Evolutionary conservation across 2,888 invertebrate genomes (phyloP).

Genomic region (Cepaea hortensis): DNA sequence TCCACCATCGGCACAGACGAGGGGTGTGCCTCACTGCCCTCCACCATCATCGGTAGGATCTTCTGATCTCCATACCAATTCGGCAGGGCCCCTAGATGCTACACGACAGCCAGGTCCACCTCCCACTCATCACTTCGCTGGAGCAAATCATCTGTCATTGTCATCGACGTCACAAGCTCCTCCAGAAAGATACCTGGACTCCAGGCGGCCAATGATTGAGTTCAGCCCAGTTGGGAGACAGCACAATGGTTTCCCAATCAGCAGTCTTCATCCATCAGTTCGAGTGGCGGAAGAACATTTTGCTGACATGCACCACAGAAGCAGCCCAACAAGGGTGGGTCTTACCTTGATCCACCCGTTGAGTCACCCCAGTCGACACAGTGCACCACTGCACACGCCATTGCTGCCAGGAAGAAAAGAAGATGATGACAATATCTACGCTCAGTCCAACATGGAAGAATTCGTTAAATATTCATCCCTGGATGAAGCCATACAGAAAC

Average conservation of each 20-base stretch:
- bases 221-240: slow-evolving; percentile 48
- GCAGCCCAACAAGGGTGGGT: slow-evolving; percentile 52
- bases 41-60: slow-evolving; percentile 16
- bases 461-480: slow-evolving; percentile 52
- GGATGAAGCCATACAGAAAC: slow-evolving; percentile 47
- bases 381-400: slow-evolving; percentile 42
- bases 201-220: slow-evolving; percentile 49
- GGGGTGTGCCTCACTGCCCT: slow-evolving; percentile 8
- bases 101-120: slow-evolving; percentile 51
- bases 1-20: slow-evolving; percentile 4
- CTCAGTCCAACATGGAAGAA: slow-evolving; percentile 57
- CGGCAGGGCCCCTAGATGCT: slow-evolving; percentile 38
- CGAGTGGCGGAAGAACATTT: slow-evolving; percentile 52
- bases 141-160: slow-evolving; percentile 52
- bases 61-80: slow-evolving; percentile 11
- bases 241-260: slow-evolving; percentile 49
- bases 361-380: slow-evolving; percentile 45
- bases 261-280: slow-evolving; percentile 38
- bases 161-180: slow-evolving; percentile 36
- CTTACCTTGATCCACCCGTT: slow-evolving; percentile 45
- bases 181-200: slow-evolving; percentile 43
- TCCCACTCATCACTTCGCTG: slow-evolving; percentile 44
- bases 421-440: slow-evolving; percentile 55
- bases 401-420: slow-evolving; percentile 35
- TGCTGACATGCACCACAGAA: slow-evolving; percentile 54